Evolutionary conservation across 1,140 invertebrate genomes (phyloP).

Genomic region (Steinernema khuongi): DNA sequence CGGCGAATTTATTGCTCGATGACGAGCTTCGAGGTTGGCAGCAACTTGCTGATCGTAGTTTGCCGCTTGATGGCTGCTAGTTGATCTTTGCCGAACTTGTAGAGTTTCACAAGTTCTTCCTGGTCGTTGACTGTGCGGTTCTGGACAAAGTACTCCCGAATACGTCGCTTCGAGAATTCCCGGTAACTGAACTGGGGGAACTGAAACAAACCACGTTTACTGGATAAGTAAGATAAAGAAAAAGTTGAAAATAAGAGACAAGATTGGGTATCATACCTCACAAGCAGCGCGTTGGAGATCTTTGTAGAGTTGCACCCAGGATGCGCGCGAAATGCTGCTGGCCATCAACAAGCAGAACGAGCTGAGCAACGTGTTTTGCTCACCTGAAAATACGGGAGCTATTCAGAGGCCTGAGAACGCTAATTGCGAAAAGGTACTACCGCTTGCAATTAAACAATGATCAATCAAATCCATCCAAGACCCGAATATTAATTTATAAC

Average conservation of each 20-base stretch:
- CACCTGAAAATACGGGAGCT: not conserved
- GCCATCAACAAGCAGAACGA: constrained; percentile 19
- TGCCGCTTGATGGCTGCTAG: constrained; percentile 41
- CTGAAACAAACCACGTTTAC: constrained; percentile 33
- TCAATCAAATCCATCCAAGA: not conserved
- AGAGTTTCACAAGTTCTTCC: constrained; percentile 30
- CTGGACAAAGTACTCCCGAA: constrained; percentile 44
- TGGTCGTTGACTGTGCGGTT: constrained; percentile 36
- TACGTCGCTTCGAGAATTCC: constrained; percentile 41
- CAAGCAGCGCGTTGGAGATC: constrained; percentile 1
- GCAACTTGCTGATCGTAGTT: constrained; percentile 25
- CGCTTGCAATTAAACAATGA: not conserved
- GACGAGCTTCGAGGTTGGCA: constrained; percentile 26
- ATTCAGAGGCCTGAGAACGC: not conserved
- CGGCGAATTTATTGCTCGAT: constrained; percentile 30
- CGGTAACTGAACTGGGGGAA: constrained; percentile 51
- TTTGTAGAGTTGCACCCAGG: constrained; percentile 34
- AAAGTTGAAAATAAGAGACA: not conserved
- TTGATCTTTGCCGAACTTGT: constrained; percentile 34
- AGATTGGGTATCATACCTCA: not conserved
- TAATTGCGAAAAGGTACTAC: not conserved
- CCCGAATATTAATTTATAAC: not conserved
- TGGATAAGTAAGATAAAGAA: not conserved
- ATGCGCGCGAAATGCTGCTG: constrained; percentile 24
- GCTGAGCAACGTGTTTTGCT: not conserved